These are phyloP conservation scores for Entomobrya proxima DNA, from an alignment of 2,888 invertebrate species.

Conservation along the genomic window DNA sequence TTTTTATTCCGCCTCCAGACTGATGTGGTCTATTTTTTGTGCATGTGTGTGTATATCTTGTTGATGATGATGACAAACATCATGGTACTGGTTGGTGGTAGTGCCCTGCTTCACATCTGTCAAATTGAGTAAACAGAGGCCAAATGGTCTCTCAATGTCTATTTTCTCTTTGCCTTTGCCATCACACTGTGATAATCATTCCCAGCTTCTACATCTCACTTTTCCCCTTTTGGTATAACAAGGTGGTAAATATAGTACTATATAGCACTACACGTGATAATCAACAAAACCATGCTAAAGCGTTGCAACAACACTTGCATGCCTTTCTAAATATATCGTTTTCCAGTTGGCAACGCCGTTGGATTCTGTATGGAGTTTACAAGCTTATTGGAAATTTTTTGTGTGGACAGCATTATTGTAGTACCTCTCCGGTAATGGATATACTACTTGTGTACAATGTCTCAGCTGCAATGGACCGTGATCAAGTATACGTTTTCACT, in stretches of 20 bases:
- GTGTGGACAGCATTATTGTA: too few species aligned
- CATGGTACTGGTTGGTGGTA: conserved; percentile 44
- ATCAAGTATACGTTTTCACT: too few species aligned
- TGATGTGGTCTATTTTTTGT: conserved; percentile 56
- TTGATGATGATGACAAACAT: conserved; percentile 1
- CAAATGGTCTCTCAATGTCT: conserved; percentile 75
- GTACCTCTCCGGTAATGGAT: too few species aligned
- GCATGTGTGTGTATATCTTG: conserved; percentile 13
- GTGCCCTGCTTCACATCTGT: conserved; percentile 76
- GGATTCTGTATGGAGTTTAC: too few species aligned
- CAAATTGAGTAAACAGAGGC: conserved; percentile 76
- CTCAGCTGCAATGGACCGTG: too few species aligned
- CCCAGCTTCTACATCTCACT: neutral
- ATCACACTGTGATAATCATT: neutral
- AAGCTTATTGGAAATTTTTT: too few species aligned
- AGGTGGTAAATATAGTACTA: neutral
- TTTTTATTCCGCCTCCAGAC: conserved; percentile 11
- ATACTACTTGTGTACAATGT: too few species aligned
- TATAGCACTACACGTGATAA: neutral
- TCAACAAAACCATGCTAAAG: conserved; percentile 14
- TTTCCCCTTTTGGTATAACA: neutral
- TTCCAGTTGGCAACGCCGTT: neutral
- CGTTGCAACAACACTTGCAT: conserved; percentile 46
- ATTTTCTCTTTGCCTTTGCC: conserved; percentile 15
- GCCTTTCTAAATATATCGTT: too few species aligned